These are phyloP conservation scores for Nematostella vectensis DNA, from an alignment of 92 coral and sea anemone species.

Conservation along the genomic window DNA sequence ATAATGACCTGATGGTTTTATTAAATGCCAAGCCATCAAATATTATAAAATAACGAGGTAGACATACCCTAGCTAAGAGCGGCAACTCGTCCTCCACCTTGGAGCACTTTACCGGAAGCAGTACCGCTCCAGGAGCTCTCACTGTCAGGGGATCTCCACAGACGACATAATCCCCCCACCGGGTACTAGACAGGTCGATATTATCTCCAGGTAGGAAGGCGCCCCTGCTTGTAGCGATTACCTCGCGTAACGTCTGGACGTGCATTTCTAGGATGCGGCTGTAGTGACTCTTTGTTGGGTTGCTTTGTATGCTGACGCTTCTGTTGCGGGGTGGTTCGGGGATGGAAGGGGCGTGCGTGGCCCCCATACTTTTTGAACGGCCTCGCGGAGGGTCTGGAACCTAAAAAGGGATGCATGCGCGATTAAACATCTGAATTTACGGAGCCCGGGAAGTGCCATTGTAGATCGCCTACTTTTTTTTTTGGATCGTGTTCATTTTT, in stretches of 20 bases:
- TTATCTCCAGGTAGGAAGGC: conserved; percentile 40
- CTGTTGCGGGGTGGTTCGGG: conserved; percentile 22
- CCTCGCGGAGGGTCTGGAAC: conserved; percentile 8
- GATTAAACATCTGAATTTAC: no score
- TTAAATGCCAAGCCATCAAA: no score
- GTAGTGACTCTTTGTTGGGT: conserved; percentile 50
- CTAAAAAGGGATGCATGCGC: not conserved
- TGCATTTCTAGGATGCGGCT: conserved; percentile 60
- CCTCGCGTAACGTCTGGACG: conserved; percentile 62
- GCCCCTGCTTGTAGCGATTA: conserved; percentile 41
- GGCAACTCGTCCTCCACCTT: conserved; percentile 26
- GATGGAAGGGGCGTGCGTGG: conserved; percentile 7
- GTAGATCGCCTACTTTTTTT: no score
- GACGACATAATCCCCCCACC: conserved; percentile 67
- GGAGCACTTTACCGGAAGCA: conserved; percentile 61
- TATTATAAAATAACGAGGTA: no score
- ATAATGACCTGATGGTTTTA: no score
- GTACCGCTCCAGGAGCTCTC: conserved; percentile 43
- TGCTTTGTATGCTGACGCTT: conserved; percentile 40
- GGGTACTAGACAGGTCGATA: conserved; percentile 46
- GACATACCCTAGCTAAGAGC: no score
- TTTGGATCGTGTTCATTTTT: no score
- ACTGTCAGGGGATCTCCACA: conserved; percentile 38
- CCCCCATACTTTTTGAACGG: conserved; percentile 54
- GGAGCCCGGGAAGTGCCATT: no score